Evolutionary conservation across 2,888 invertebrate species (phyloP), one percentile per base, ranked within the genome.

Genomic region (Rhogogaster chlorosoma): DNA sequence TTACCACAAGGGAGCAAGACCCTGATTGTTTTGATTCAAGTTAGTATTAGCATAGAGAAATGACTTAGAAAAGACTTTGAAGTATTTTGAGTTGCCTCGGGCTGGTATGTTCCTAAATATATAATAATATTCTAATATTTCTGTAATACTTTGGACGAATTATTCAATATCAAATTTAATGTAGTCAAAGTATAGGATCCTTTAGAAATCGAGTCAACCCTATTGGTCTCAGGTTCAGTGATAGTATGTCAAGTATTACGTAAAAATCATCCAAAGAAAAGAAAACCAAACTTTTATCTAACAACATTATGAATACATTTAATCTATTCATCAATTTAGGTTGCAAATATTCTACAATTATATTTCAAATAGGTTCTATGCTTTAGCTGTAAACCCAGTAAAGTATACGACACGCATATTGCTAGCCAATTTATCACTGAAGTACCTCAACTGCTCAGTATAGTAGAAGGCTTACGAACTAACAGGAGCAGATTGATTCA

Each of bases 51-150:
- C 49, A 9, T 61, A 61, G 9, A 38, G 0, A 57, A 80, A 61
- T 36, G 38, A 78, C 38, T 36, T 38, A 22, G 22, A n/a, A 57
- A 80, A n/a, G 22, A 80, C 12, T 80, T 80, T 12, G 6, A 42
- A 80, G 80, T 80, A 80, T 38, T 57, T 38, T 80, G 22, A 26
- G n/a, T 61, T 80, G 61, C 80, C 36, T 61, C 15, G 22, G 80
- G 61, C 49, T 80, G 61, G 22, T 80, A 80, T 61, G 80, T 80
- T 80, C 80, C 80, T 80, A 80, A 80, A 80, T 61, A 26, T 22
- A 61, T 80, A 61, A 36, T 61, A 78, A 80, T 80, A 80, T 80
- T 61, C 38, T 36, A 57, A 80, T 80, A 61, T 38, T 80, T 32
- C 80, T 61, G 26, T 38, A 36, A 57, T 38, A 80, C 22, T 80